Evolutionary conservation across 2,888 invertebrate genomes (phyloP), one percentile per base, ranked within the genome.

Genomic region (Conchocele bisecta): DNA sequence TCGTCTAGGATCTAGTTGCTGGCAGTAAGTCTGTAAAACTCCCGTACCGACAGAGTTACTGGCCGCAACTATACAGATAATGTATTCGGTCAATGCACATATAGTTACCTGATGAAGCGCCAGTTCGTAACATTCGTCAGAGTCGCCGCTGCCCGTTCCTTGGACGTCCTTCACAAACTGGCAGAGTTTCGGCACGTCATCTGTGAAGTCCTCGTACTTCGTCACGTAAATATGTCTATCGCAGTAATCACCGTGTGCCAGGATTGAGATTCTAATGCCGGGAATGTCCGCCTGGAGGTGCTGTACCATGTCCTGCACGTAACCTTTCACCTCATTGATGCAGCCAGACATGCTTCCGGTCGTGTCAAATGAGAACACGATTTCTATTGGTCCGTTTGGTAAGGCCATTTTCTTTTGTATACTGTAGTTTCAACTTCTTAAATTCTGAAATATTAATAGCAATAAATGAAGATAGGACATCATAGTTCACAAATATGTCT

Each of bases 201-300:
- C n/a, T n/a, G n/a, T n/a, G n/a, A n/a, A n/a, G n/a, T n/a, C n/a
- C n/a, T n/a, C n/a, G n/a, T n/a, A n/a, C n/a, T n/a, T n/a, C n/a
- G n/a, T n/a, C n/a, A n/a, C n/a, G n/a, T n/a, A n/a, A n/a, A n/a
- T n/a, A n/a, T n/a, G n/a, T n/a, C n/a, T n/a, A n/a, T 75, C 89
- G 63, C 87, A 88, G 68, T 90, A 90, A 72, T 90, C 89, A 0
- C 89, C 90, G 63, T 90, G 89, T 6, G 90, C 90, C 29, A 89
- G 79, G 33, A 89, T 84, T 22, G 87, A 85, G 26, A 90, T 83
- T 28, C 82, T 79, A 33, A 89, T 86, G 11, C 80, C 83, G 0
- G 89, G 87, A 7, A 89, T 88, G 68, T 89, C 90, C 3, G 85
- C 82, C 51, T 86, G 85, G 11, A 89, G 84, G 6, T 89, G 81